Conservation (phyloP, 1,140 invertebrate species). For the Neuroterus valhalla region DNA sequence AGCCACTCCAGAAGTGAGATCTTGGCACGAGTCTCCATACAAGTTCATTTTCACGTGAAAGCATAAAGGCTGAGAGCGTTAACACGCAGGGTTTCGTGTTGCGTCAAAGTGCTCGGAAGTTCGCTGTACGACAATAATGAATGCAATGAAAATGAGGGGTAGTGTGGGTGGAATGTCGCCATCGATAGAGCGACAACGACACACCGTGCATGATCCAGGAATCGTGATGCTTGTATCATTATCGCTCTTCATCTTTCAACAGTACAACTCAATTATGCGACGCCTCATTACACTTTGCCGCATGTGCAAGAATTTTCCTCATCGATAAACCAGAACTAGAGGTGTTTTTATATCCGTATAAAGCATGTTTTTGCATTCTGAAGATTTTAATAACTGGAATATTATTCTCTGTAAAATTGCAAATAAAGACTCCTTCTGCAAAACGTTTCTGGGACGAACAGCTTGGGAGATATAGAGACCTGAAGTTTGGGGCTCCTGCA, state of each 20-base stretch:
- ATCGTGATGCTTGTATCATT: neutral
- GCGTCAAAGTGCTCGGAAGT: conserved; percentile 27
- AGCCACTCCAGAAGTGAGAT: no score
- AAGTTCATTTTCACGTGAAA: conserved; percentile 16
- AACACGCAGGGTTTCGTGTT: conserved; percentile 39
- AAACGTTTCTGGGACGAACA: neutral
- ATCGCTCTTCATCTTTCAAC: conserved; percentile 10
- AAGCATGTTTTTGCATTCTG: neutral
- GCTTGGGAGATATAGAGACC: neutral
- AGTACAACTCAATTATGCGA: conserved; percentile 41
- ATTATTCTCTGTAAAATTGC: neutral
- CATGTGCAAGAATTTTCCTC: neutral
- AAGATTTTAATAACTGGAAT: neutral
- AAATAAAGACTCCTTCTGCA: neutral
- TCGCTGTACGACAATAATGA: conserved; percentile 38
- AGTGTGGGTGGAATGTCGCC: neutral
- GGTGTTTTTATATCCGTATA: neutral
- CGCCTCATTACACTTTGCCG: neutral
- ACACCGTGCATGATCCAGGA: conserved; percentile 8
- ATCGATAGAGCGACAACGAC: conserved; percentile 30
- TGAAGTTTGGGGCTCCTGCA: neutral
- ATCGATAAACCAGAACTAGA: neutral
- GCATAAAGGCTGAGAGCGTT: neutral
- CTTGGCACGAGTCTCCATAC: neutral
- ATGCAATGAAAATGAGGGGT: conserved; percentile 40